These are phyloP conservation scores for Dynastes tityus DNA, from an alignment of 2,888 invertebrate genomes.

Conservation along the genomic window DNA sequence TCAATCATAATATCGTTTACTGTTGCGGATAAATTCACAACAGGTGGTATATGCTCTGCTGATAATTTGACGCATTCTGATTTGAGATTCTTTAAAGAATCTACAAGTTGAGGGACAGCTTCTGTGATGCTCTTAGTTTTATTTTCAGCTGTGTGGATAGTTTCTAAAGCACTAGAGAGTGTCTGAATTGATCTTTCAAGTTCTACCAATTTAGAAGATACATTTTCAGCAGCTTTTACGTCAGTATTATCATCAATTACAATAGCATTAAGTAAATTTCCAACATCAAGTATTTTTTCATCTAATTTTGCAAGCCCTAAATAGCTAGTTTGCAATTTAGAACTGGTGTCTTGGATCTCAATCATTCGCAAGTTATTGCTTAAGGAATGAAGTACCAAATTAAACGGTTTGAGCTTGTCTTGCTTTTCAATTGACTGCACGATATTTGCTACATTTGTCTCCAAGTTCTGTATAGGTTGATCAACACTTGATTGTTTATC, in stretches of 20 bases:
- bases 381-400: constrained; percentile 39
- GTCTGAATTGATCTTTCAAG: background rate
- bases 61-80: constrained; percentile 1
- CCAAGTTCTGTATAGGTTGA: constrained; percentile 48
- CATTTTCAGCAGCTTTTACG: background rate
- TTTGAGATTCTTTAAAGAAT: background rate
- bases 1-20: constrained; percentile 7
- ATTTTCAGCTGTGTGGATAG: background rate
- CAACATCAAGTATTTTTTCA: background rate
- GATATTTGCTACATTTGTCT: constrained; percentile 19
- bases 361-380: constrained; percentile 21
- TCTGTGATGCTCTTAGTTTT: background rate
- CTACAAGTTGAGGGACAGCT: constrained; percentile 1
- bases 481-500: background rate
- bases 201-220: constrained; percentile 9
- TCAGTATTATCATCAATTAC: background rate
- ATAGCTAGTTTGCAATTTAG: constrained; percentile 37
- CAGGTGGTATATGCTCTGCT: background rate
- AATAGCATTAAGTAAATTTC: background rate
- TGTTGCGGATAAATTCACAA: background rate
- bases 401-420: constrained; percentile 43
- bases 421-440: constrained; percentile 24
- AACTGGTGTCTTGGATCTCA: constrained; percentile 12
- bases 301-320: constrained; percentile 48
- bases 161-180: background rate